Evolutionary conservation across 2,113 vertebrate genomes (phyloP).

Genomic region (Pseudonaja textilis): DNA sequence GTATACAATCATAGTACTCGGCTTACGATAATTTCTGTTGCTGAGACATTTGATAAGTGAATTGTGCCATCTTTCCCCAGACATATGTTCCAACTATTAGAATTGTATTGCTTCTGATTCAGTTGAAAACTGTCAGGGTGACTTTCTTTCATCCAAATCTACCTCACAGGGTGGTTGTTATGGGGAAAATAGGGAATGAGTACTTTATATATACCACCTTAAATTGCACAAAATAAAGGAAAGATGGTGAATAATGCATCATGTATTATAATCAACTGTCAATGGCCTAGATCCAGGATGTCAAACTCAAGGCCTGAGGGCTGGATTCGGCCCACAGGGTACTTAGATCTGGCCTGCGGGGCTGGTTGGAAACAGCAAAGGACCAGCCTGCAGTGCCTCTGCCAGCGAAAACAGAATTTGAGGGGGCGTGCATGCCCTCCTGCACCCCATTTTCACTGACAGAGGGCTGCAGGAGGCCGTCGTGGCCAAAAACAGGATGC

Average conservation of each 20-base stretch:
- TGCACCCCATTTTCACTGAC: too few species aligned
- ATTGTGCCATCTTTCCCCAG: background rate
- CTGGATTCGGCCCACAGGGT: too few species aligned
- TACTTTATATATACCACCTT: background rate
- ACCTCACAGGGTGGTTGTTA: background rate
- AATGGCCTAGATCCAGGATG: too few species aligned
- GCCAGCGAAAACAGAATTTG: too few species aligned
- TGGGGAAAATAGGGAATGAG: background rate
- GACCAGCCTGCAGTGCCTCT: too few species aligned
- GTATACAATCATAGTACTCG: background rate
- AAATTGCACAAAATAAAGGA: background rate
- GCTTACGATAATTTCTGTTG: background rate
- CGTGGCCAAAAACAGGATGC: too few species aligned
- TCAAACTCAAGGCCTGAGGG: too few species aligned
- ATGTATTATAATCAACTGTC: background rate
- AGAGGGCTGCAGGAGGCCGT: too few species aligned
- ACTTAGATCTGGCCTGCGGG: too few species aligned
- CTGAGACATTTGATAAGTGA: background rate
- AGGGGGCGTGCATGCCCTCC: too few species aligned
- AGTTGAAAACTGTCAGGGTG: background rate
- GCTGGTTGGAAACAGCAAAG: too few species aligned
- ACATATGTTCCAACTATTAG: background rate
- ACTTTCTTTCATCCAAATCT: background rate
- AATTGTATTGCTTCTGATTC: background rate
- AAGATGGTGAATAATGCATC: background rate